A percentile compares a stretch with the other conserved stretches of the same genome.
phyloP scores from a whole-genome alignment of 1,140 invertebrate species.

The Palaemon carinicauda region DNA sequence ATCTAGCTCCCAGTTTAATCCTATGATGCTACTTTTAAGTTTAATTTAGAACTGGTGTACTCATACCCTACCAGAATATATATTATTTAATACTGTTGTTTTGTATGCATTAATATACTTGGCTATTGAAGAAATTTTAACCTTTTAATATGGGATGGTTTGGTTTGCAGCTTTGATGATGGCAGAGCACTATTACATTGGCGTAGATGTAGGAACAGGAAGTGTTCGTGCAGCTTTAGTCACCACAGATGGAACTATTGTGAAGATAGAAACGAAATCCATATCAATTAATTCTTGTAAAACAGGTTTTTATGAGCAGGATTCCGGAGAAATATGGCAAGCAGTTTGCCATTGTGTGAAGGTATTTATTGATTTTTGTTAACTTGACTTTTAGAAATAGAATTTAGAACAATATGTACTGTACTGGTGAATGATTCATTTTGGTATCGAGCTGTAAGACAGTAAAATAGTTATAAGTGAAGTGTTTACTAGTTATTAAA shows the following conservation, averaged over 20 bases:
- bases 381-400: too few relatives aligned
- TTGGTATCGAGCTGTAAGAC: too few relatives aligned
- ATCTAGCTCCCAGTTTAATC: too few relatives aligned
- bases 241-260: slow-evolving; percentile 72
- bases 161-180: background rate
- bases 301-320: slow-evolving; percentile 87
- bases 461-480: too few relatives aligned
- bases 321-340: slow-evolving; percentile 89
- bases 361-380: slow-evolving; percentile 66
- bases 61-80: too few relatives aligned
- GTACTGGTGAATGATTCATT: background rate
- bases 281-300: slow-evolving; percentile 82
- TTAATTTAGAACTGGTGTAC: too few relatives aligned
- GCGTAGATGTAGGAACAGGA: slow-evolving; percentile 92
- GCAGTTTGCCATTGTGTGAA: slow-evolving; percentile 75
- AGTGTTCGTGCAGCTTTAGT: slow-evolving; percentile 87
- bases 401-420: background rate
- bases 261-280: slow-evolving; percentile 71
- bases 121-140: too few relatives aligned
- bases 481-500: too few relatives aligned
- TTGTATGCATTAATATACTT: too few relatives aligned
- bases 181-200: slow-evolving; percentile 67
- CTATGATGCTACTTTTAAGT: too few relatives aligned
- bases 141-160: too few relatives aligned
- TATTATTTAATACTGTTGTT: too few relatives aligned